Conservation (phyloP, 2,113 vertebrate genomes). For the Grammomys surdaster region DNA sequence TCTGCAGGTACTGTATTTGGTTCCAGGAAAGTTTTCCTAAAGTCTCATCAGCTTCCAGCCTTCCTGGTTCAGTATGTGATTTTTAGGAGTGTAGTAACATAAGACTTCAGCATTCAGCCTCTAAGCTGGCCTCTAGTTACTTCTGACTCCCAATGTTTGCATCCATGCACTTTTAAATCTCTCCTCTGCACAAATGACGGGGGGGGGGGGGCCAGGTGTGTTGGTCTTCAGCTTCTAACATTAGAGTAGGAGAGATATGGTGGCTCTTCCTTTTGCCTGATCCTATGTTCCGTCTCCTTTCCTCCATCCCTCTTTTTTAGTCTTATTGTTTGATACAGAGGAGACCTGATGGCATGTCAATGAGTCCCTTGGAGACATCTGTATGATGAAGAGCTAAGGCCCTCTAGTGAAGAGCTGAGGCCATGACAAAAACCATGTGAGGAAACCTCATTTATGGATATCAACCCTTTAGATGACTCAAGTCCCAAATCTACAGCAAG, state of each 20-base stretch:
- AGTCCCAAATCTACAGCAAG: not conserved
- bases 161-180: fast-evolving
- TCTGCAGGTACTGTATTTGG: not conserved
- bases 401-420: not conserved
- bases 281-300: not conserved
- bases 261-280: not conserved
- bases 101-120: not conserved
- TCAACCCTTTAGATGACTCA: not conserved
- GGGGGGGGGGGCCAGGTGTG: not conserved
- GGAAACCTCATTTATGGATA: not conserved
- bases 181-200: not conserved
- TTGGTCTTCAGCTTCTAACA: not conserved
- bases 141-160: not conserved
- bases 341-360: not conserved
- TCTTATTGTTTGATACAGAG: not conserved
- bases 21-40: not conserved
- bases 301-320: not conserved
- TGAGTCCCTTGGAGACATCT: not conserved
- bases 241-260: not conserved
- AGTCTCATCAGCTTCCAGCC: not conserved
- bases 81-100: not conserved
- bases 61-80: not conserved
- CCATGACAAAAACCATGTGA: not conserved
- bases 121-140: not conserved
- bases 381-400: not conserved